phyloP scores from a whole-genome alignment of 1,140 invertebrate genomes.

The Metaphire vulgaris region DNA sequence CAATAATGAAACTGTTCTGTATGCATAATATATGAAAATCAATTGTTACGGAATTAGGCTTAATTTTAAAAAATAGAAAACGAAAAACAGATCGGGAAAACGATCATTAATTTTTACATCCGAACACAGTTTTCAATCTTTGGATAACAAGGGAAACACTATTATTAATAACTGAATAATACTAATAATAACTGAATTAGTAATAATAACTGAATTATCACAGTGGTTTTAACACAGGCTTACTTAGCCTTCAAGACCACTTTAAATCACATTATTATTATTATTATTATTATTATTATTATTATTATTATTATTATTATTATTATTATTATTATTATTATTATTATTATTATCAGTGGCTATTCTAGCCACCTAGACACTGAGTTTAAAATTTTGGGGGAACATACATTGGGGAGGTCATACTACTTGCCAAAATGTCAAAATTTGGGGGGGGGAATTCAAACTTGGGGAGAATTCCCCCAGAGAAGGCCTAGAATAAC shows the following conservation, averaged over 20 bases:
- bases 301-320: conserved; percentile 7
- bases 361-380: too few species aligned
- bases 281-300: conserved; percentile 5
- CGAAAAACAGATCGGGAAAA: background rate
- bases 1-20: background rate
- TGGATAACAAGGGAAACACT: background rate
- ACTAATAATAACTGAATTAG: background rate
- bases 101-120: background rate
- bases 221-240: too few species aligned
- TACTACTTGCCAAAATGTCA: too few species aligned
- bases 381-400: too few species aligned
- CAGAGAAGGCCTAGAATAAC: too few species aligned
- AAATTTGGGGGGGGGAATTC: too few species aligned
- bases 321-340: background rate
- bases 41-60: background rate
- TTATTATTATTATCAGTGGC: too few species aligned
- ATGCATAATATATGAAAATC: background rate
- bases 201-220: background rate
- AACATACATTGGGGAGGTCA: too few species aligned
- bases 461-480: too few species aligned
- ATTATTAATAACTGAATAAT: background rate
- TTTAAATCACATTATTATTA: background rate
- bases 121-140: background rate
- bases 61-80: too few species aligned
- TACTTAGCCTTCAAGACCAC: too few species aligned